Evolutionary conservation across 2,797 vertebrate genomes (phyloP).

Genomic region (Pantherophis alleghaniensis): DNA sequence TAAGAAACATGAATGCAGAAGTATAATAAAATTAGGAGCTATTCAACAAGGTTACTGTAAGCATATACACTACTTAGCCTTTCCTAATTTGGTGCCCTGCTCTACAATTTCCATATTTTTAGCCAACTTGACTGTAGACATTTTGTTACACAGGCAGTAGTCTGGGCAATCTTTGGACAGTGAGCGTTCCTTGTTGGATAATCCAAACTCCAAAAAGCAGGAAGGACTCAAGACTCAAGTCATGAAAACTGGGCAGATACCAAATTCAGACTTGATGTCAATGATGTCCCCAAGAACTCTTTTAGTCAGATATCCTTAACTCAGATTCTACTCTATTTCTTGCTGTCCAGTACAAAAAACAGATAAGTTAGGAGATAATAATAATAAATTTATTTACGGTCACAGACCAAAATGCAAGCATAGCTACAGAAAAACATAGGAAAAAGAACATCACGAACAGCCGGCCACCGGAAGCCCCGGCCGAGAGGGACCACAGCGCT

Average conservation of each 20-base stretch:
- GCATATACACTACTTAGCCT: background rate
- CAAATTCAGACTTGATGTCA: background rate
- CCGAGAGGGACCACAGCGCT: no score
- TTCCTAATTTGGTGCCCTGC: background rate
- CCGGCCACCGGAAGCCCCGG: no score
- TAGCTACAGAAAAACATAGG: no score
- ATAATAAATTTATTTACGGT: no score
- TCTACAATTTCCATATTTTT: background rate
- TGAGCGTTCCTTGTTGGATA: background rate
- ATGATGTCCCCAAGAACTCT: background rate
- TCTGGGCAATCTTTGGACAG: background rate
- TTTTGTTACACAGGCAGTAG: background rate
- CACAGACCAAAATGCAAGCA: no score
- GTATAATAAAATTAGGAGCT: background rate
- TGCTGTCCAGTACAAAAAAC: background rate
- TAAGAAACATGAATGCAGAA: background rate
- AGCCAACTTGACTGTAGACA: background rate
- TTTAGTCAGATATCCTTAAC: background rate
- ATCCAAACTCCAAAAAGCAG: background rate
- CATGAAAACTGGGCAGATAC: background rate
- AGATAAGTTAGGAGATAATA: background rate
- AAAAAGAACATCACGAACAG: no score
- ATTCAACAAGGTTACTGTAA: background rate
- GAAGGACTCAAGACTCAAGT: background rate
- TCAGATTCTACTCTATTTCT: background rate